These are phyloP conservation scores for Nudaria mundana DNA, from an alignment of 2,888 invertebrate genomes.

Conservation along the genomic window DNA sequence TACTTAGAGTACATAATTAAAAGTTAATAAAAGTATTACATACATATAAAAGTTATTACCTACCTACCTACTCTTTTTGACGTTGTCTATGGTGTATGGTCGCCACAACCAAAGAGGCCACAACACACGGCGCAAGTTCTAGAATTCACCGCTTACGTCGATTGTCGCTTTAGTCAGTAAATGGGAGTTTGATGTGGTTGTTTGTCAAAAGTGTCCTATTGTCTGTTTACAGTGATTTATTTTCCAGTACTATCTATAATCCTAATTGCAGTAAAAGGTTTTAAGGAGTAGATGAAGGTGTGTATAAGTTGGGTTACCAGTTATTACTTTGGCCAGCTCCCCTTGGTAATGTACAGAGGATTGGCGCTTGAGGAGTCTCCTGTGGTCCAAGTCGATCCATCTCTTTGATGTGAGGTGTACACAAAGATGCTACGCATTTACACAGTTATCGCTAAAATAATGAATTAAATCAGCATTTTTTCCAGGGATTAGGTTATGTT, in stretches of 20 bases:
- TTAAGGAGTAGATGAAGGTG: conserved; percentile 86
- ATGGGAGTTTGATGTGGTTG: conserved; percentile 84
- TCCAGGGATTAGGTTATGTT: conserved; percentile 40
- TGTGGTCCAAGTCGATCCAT: conserved; percentile 63
- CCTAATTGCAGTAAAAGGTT: conserved; percentile 71
- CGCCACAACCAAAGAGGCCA: conserved; percentile 52
- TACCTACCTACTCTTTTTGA: background rate
- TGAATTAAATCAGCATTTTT: conserved; percentile 70
- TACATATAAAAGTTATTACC: conserved; percentile 5
- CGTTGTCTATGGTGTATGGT: conserved; percentile 45
- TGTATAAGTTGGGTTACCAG: conserved; percentile 32
- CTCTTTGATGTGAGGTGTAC: conserved; percentile 79
- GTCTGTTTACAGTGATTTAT: conserved; percentile 84
- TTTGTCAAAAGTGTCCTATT: conserved; percentile 83
- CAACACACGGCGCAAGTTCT: conserved; percentile 55
- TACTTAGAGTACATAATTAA: background rate
- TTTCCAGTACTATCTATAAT: conserved; percentile 68
- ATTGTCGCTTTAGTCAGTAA: conserved; percentile 83
- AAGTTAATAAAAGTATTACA: conserved; percentile 2
- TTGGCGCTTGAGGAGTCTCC: conserved; percentile 67
- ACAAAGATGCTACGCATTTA: conserved; percentile 79
- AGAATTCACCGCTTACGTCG: conserved; percentile 57
- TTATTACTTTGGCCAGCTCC: conserved; percentile 34
- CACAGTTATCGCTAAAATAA: conserved; percentile 53
- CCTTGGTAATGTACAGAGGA: conserved; percentile 38